Evolutionary conservation across 2,113 vertebrate species (phyloP), one percentile per base, ranked within the genome.

Genomic region (Paedocypris sp.): DNA sequence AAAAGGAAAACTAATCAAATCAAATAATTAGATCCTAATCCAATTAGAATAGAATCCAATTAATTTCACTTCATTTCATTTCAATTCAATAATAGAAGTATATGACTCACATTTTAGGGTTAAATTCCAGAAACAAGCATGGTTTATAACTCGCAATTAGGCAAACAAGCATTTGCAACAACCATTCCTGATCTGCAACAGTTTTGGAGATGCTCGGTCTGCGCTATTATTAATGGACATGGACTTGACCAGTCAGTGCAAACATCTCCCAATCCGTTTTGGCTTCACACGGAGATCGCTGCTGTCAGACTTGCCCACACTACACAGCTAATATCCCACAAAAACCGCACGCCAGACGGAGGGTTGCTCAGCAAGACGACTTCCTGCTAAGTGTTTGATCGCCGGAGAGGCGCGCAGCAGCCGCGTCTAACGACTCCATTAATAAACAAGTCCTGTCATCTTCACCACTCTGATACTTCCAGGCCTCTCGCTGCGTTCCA

Each of bases 381-480:
- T 36, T 39, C 33, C 32, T 46, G 54, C 35, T 25, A 66, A 54
- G 11, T 22, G 42, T 64, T 64, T 67, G 47, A 64, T 71, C 69
- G 49, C 3, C 9, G 19, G 6, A 42, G 43, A 16, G 2, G 19
- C 41, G 11, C 67, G 71, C 62, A 3, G 67, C 43, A 66, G 64
- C 51, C 15, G 13, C 59, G 32, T 41, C 33, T 28, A 36, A 47
- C 33, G 64, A 57, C 53, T 22, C 20, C n/a, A 39, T 61, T 62
- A 39, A 67, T 71, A 52, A 64, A 39, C 39, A 60, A 46, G 11
- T 56, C 31, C 36, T 28, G 8, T 65, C 54, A 54, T 60, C 53
- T 25, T 26, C 47, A 42, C 59, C 65, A 64, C 75, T 79, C 74
- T 77, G 76, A 81, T 77, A 80, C 72, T 59, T 41, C 68, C n/a